Evolutionary conservation across 1,140 invertebrate genomes (phyloP).

Genomic region (Trissolcus basalis): DNA sequence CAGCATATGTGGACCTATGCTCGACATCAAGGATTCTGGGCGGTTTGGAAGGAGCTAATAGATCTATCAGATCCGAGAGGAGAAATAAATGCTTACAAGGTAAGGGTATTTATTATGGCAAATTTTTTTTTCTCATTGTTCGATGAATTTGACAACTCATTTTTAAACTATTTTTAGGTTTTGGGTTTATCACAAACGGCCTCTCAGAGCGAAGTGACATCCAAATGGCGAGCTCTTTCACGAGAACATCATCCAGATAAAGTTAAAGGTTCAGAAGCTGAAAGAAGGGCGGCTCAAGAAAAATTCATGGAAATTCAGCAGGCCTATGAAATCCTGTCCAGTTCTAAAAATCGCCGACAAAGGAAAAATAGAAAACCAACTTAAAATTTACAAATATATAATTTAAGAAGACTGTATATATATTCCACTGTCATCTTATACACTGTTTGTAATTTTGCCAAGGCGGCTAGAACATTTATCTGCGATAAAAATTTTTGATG

Average conservation of each 20-base stretch:
- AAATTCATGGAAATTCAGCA: slow-evolving; percentile 95
- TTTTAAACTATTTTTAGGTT: slow-evolving; percentile 76
- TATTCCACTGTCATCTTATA: too few relatives aligned
- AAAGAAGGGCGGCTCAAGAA: slow-evolving; percentile 84
- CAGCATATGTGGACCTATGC: slow-evolving; percentile 85
- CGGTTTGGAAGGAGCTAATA: slow-evolving; percentile 90
- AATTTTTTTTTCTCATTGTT: too few relatives aligned
- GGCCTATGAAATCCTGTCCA: slow-evolving; percentile 93
- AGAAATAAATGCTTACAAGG: slow-evolving; percentile 92
- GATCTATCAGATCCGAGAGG: slow-evolving; percentile 91
- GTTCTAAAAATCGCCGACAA: slow-evolving; percentile 84
- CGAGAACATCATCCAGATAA: slow-evolving; percentile 96
- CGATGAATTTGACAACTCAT: neutral
- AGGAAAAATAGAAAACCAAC: slow-evolving; percentile 82
- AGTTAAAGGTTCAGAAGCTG: slow-evolving; percentile 82
- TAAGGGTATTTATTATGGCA: slow-evolving; percentile 63
- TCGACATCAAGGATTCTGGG: slow-evolving; percentile 86
- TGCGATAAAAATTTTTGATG: too few relatives aligned
- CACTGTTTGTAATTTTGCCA: too few relatives aligned
- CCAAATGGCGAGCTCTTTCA: slow-evolving; percentile 87
- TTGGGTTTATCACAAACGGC: slow-evolving; percentile 85
- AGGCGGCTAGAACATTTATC: too few relatives aligned
- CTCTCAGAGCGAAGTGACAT: slow-evolving; percentile 89
- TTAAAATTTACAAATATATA: slow-evolving; percentile 8
- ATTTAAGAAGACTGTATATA: too few relatives aligned